These are phyloP conservation scores for Hirundo rustica DNA, from an alignment of 2,797 vertebrate species.

Conservation along the genomic window DNA sequence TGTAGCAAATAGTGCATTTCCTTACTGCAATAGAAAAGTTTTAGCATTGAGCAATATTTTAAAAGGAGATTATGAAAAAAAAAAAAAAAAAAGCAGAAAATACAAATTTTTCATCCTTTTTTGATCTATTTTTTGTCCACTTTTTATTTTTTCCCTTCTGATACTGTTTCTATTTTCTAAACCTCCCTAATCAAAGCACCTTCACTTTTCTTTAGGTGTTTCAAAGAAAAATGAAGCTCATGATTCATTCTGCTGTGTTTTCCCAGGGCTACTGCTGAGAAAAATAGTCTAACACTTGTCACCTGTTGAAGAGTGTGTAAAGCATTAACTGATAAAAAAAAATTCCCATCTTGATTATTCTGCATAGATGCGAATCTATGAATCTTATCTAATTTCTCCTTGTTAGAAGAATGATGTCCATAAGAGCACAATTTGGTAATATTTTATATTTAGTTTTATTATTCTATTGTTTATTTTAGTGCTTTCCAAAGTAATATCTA, in stretches of 20 bases:
- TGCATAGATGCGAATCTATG: not conserved
- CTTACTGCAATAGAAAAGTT: not conserved
- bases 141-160: constrained; percentile 66
- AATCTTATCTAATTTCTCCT: not conserved
- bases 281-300: not conserved
- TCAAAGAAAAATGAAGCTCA: constrained; percentile 1
- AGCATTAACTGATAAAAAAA: not conserved
- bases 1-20: not conserved
- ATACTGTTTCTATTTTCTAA: constrained; percentile 64
- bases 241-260: not conserved
- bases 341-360: not conserved
- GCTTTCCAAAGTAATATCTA: not conserved
- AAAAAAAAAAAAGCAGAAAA: not conserved
- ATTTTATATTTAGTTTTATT: not conserved
- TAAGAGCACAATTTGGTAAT: not conserved
- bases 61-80: not conserved
- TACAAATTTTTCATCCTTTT: not conserved
- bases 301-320: not conserved
- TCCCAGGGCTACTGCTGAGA: not conserved
- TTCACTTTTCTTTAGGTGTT: constrained; percentile 73
- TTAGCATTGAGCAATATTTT: not conserved
- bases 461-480: not conserved
- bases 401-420: not conserved
- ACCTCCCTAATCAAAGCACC: constrained; percentile 68
- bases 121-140: constrained; percentile 67